phyloP scores from a whole-genome alignment of 30 jellyfish, hydroid and myxozoan species.

The Hydractinia echinata region DNA sequence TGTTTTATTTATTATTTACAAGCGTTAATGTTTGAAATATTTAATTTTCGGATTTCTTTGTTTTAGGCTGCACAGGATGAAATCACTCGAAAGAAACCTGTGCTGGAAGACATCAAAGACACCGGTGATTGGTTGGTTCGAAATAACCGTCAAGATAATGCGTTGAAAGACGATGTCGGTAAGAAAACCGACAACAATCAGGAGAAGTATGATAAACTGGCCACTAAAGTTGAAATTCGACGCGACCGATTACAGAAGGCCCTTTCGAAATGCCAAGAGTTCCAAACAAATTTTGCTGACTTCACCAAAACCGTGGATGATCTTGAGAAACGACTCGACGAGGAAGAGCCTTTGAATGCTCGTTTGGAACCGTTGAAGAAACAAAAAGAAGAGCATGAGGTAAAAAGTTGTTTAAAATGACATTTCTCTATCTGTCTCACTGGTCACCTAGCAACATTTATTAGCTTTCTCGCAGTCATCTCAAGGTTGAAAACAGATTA shows the following conservation, averaged over 20 bases:
- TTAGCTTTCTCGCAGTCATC: no score
- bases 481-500: no score
- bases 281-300: conserved; percentile 56
- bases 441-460: no score
- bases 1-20: neutral
- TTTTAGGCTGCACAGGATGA: conserved; percentile 78
- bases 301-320: conserved; percentile 50
- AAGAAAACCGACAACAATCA: conserved; percentile 62
- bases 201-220: conserved; percentile 34
- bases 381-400: conserved; percentile 80
- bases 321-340: conserved; percentile 55
- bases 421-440: no score
- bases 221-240: conserved; percentile 65
- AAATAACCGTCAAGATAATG: conserved; percentile 49
- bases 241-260: conserved; percentile 63
- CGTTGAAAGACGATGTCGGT: conserved; percentile 46
- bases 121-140: conserved; percentile 64
- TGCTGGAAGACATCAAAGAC: conserved; percentile 51
- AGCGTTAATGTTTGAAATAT: neutral
- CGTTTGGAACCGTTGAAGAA: conserved; percentile 55
- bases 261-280: conserved; percentile 70
- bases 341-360: conserved; percentile 62
- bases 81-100: conserved; percentile 40
- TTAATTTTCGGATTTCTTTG: neutral
- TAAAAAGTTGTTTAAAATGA: neutral